Evolutionary conservation across 1,140 invertebrate species (phyloP), one percentile per base, ranked within the genome.

Genomic region (Pachyrhynchus sulphureomaculatus): DNA sequence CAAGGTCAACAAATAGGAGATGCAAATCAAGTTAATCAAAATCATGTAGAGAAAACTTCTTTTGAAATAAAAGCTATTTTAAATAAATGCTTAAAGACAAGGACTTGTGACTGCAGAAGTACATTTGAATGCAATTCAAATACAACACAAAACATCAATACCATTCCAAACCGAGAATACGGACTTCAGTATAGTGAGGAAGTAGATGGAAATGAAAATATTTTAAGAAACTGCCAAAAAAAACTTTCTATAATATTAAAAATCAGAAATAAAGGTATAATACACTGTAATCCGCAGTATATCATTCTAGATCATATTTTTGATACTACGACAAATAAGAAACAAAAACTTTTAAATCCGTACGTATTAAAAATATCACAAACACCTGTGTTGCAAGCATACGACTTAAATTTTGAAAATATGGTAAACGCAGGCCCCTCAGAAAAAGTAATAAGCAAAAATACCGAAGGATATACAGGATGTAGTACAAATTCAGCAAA

Each of bases 311-410:
- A 81, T 66, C 78, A 79, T 47, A 77, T 76, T 8, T 66, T 76
- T 20, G 78, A 81, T 62, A 66, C 75, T 0, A 3, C 68, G 2
- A 77, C 70, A 4, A 67, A 74, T 49, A 70, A 68, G 5, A 78
- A 75, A 44, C 68, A 73, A 8, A 69, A 75, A 4, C 45, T 81
- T 4, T 64, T 78, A 5, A 78, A 77, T 65, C 77, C 78, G 0
- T 80, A 78, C 36, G 78, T 79, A 9, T 68, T 81, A 17, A 78
- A 77, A 69, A 56, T 81, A 6, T 72, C 68, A 4, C 79, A 80
- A 57, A 74, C 77, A 33, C 68, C 72, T 10, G 60, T 80, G 0
- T 41, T 75, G 12, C 77, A 80, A 52, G 44, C 71, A 4, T 80
- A 80, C 45, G 70, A 66, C 3, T 54, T 81, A 6, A 70, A 71